Base-by-base conservation (phyloP, 1,140 invertebrate species). In the Tribolium castaneum region DNA sequence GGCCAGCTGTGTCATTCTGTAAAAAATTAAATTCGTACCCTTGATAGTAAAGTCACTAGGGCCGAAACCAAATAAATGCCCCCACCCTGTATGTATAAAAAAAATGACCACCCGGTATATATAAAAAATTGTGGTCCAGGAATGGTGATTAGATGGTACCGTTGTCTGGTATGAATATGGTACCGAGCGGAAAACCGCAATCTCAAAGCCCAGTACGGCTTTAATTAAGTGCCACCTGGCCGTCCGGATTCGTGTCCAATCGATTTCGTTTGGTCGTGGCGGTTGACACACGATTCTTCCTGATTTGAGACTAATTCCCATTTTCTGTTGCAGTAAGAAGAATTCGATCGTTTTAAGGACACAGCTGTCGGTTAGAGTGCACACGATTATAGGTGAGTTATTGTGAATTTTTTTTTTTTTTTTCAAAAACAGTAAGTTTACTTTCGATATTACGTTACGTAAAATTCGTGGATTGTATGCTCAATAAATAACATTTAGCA, bases 281-380 rank as follows among this genome's bases (percentile, higher is more conserved):
- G 13, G 12, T 52, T 35, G 59, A 66, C 59, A 14, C 25, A 66
- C 30, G 59, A 66, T 66, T 66, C 59, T 66, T 66, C 39, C 59
- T 59, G 54, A 22, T 14, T n/a, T 25, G 54, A 59, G 22, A 25
- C 54, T 59, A 59, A 59, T 66, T 66, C 3, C 12, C 45, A 10
- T 34, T 87, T 90, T 86, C 89, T 90, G 86, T 92, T 93, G 49
- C 92, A 99, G 98, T 87, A 95, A 97, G 85, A 99, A 99, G 89
- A 98, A 98, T 90, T 96, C 97, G 54, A 93, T 99, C 86, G 95
- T 99, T 81, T 91, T 99, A 78, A 92, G 98, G 84, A 99, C 98
- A 35, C 97, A 99, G 87, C 91, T 99, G 14, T 97, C 97, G 59
- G 96, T 99, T 34, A 91, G 98, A 84, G 98, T 99, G 50, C 97